Percentiles rank a stretch among this genome's conserved stretches.
These are phyloP conservation scores for Lepidurus apus DNA, from an alignment of 1,140 invertebrate genomes.

Conservation along the genomic window DNA sequence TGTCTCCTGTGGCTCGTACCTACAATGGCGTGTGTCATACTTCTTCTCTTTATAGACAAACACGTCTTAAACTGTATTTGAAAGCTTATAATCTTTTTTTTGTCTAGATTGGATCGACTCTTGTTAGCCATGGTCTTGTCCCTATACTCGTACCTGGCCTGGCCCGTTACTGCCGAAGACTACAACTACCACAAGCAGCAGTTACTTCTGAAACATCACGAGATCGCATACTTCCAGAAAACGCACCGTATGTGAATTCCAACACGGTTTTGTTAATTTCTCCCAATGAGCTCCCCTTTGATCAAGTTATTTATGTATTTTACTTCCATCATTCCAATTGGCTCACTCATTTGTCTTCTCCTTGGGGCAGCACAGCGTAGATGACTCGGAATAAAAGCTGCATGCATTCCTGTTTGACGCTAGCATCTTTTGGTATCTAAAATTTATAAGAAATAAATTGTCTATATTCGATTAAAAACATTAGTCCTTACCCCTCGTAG, in stretches of 20 bases:
- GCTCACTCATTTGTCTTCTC: neutral
- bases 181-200: slow-evolving; percentile 6
- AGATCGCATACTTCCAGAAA: neutral
- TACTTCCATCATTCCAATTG: neutral
- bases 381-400: neutral
- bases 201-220: neutral
- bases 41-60: neutral
- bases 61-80: neutral
- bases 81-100: neutral
- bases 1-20: neutral
- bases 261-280: neutral
- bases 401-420: neutral
- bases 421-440: slow-evolving; percentile 9
- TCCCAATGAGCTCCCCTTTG: neutral
- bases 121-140: neutral
- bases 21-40: neutral
- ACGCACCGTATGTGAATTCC: neutral
- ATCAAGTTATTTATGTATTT: neutral
- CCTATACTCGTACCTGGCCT: neutral
- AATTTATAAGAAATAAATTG: neutral
- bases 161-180: neutral
- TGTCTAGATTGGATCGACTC: neutral
- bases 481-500: neutral
- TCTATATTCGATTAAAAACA: neutral
- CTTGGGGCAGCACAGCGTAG: neutral